These are phyloP conservation scores for Theropithecus gelada DNA, from an alignment of 2,113 vertebrate species.

Conservation along the genomic window DNA sequence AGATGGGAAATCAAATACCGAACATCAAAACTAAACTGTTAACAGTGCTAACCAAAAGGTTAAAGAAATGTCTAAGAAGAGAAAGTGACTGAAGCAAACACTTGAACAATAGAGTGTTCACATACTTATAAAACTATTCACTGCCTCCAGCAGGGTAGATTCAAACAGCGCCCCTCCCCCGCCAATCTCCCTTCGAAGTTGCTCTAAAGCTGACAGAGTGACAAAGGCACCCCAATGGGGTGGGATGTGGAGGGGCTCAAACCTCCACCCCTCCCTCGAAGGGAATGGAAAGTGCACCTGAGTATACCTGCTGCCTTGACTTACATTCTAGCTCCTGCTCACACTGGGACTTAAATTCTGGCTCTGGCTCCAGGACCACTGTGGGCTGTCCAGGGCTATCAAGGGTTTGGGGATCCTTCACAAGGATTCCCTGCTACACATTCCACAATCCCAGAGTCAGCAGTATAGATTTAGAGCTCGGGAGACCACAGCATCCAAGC, in stretches of 20 bases:
- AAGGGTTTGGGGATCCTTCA: neutral
- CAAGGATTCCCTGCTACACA: neutral
- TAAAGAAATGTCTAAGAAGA: neutral
- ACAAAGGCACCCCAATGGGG: neutral
- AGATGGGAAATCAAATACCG: constrained; percentile 38
- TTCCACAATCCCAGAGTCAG: too few relatives aligned
- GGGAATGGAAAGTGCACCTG: neutral
- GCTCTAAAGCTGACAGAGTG: neutral
- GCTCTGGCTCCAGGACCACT: neutral
- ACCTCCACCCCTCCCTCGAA: neutral
- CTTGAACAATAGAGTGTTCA: neutral
- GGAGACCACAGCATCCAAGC: neutral
- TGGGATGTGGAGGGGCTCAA: neutral
- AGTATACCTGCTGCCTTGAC: neutral
- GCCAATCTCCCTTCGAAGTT: neutral
- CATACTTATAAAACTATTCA: neutral
- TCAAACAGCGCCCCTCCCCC: neutral
- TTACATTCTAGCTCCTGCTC: neutral
- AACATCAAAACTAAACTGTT: neutral
- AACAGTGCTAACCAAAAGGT: constrained; percentile 22
- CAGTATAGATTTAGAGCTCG: neutral
- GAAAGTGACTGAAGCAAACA: constrained; percentile 14
- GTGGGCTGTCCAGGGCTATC: neutral
- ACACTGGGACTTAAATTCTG: neutral
- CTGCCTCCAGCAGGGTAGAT: neutral